Evolutionary conservation across 2,113 vertebrate genomes (phyloP).

Genomic region (Rhea pennata): DNA sequence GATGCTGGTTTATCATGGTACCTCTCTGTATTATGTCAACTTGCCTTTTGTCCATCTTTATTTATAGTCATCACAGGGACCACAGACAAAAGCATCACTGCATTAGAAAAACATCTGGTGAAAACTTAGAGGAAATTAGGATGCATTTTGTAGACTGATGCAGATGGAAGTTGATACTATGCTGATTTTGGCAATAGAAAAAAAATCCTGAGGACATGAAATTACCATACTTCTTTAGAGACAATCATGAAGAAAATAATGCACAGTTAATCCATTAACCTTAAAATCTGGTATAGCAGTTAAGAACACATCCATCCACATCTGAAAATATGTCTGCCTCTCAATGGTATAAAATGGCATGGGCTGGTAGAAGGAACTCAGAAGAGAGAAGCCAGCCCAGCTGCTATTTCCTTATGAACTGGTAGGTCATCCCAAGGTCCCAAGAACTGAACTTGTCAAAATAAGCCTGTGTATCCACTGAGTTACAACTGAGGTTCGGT

Average conservation of each 20-base stretch:
- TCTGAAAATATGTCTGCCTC: neutral
- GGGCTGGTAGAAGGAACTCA: neutral
- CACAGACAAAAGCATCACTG: neutral
- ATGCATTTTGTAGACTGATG: neutral
- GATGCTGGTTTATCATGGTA: neutral
- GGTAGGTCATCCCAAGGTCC: neutral
- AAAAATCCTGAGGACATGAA: neutral
- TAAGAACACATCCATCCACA: neutral
- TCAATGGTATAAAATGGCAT: neutral
- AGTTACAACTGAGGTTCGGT: neutral
- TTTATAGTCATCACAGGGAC: neutral
- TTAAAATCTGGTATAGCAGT: fast-evolving
- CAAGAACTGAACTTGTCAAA: neutral
- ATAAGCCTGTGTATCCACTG: neutral
- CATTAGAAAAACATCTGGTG: neutral
- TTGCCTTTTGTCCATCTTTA: neutral
- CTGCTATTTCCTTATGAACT: neutral
- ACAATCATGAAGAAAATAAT: neutral
- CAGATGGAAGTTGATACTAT: neutral
- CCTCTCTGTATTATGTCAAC: neutral
- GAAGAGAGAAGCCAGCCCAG: neutral
- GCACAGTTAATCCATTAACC: neutral
- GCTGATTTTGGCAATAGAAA: neutral
- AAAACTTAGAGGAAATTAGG: neutral
- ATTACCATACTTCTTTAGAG: neutral